Percentiles rank a stretch among this genome's conserved stretches.
Evolutionary conservation across 2,113 vertebrate genomes (phyloP).

Genomic region (Numenius arquata): DNA sequence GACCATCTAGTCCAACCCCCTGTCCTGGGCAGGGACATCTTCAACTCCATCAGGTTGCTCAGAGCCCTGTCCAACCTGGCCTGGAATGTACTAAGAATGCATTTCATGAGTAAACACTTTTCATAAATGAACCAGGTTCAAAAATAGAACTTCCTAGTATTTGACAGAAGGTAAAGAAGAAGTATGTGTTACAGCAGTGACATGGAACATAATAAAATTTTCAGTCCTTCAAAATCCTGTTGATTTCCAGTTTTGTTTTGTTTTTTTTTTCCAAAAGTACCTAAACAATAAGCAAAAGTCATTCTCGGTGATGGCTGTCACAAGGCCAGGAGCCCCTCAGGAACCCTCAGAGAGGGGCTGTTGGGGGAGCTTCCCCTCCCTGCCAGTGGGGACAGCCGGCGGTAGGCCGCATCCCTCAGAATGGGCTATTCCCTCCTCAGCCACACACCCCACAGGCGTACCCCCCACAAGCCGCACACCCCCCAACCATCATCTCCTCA

Average conservation of each 20-base stretch:
- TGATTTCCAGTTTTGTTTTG: not conserved
- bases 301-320: not conserved
- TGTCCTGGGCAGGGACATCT: not conserved
- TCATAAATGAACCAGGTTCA: not conserved
- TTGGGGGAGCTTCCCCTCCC: no score
- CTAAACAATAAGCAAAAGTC: not conserved
- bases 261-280: not conserved
- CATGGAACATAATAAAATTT: not conserved
- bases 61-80: not conserved
- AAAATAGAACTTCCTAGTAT: not conserved
- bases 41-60: not conserved
- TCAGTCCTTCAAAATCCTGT: not conserved
- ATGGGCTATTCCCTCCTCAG: rapidly evolving
- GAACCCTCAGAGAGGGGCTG: not conserved
- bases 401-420: not conserved
- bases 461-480: not conserved
- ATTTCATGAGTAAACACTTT: not conserved
- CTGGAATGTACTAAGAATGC: not conserved
- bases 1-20: not conserved
- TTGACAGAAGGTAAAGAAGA: not conserved
- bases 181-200: not conserved
- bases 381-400: no score
- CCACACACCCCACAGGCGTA: no score
- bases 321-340: rapidly evolving
- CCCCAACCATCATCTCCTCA: not conserved